Base-by-base conservation (phyloP, 2,888 invertebrate genomes). In the Eurytoma adleriae region DNA sequence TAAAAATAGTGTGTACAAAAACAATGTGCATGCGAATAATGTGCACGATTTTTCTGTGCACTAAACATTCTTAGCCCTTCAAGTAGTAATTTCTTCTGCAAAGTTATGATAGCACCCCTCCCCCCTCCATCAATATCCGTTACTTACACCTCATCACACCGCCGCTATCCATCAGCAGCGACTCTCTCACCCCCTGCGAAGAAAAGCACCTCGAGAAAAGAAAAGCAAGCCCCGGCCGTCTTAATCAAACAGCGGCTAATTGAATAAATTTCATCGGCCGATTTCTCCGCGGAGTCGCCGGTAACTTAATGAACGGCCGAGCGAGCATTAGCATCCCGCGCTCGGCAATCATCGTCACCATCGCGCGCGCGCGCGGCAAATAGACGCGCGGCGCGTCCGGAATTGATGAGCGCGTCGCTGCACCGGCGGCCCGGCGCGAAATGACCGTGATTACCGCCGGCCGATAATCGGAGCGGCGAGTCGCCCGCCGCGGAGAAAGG, bases 281-380 rank as follows among this genome's bases (percentile, higher is more conserved):
- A 50, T 20, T 14, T 59, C 16, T 54, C 40, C 50, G 62, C 24
- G 20, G 59, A 30, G 10, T 52, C 54, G 2, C 27, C n/a, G 20
- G 10, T 52, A 24, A 52, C 61, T 50, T 61, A 76, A 76, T 69
- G 76, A 68, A 52, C 76, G 75, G 59, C 48, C 27, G 61, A 16
- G 18, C 52, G 66, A 24, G 24, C 68, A 73, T 78, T 72, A 78
- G 78, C 72, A 72, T 68, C 62, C 16, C 14, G 40, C 12, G 66
- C 59, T 13, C 20, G 13, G 54, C 67, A 78, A 78, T 78, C 78
- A 73, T 78, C 78, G 68, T 73, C 78, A 73, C 78, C 73, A 67
- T n/a, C 66, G 20, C 50, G 57, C 50, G 13, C 18, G 48, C 48
- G 48, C 54, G n/a, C 20, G 20, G 16, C 16, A 27, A 40, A 40